These are phyloP conservation scores for Drosophila pseudoobscura DNA, from an alignment of 1,140 invertebrate genomes.

Conservation along the genomic window DNA sequence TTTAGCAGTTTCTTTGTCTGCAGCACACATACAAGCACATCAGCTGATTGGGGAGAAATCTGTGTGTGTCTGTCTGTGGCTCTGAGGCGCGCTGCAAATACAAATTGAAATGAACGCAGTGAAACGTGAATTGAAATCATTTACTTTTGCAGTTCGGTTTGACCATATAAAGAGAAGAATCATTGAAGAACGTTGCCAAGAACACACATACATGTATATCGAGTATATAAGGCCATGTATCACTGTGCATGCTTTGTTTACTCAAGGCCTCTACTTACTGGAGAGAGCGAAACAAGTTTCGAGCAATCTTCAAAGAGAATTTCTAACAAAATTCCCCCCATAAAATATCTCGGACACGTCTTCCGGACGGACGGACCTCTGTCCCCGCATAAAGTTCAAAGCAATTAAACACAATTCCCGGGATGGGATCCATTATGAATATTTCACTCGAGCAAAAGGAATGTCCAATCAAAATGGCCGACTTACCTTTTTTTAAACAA, in stretches of 20 bases:
- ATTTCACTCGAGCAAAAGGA: conserved; percentile 20
- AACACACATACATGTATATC: neutral
- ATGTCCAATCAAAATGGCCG: conserved; percentile 68
- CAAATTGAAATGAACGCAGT: conserved; percentile 41
- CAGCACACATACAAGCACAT: conserved; percentile 26
- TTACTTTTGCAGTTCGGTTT: conserved; percentile 49
- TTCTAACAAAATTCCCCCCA: conserved; percentile 37
- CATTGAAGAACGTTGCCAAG: conserved; percentile 17
- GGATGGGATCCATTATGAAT: conserved; percentile 1
- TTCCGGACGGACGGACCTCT: neutral
- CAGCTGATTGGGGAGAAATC: conserved; percentile 59
- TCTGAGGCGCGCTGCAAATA: conserved; percentile 33
- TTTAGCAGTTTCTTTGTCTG: conserved; percentile 62
- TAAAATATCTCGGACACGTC: conserved; percentile 12
- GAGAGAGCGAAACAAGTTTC: conserved; percentile 53
- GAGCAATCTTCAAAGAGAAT: conserved; percentile 29
- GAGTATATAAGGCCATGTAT: conserved; percentile 16
- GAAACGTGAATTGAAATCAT: conserved; percentile 71
- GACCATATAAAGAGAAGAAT: conserved; percentile 45
- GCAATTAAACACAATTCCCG: conserved; percentile 48
- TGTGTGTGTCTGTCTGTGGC: conserved; percentile 12
- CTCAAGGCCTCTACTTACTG: conserved; percentile 30
- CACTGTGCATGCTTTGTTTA: conserved; percentile 23
- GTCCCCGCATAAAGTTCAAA: conserved; percentile 52
- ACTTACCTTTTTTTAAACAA: conserved; percentile 64